These are phyloP conservation scores for Platerodrilus igneus DNA, from an alignment of 2,888 invertebrate genomes.

Conservation along the genomic window DNA sequence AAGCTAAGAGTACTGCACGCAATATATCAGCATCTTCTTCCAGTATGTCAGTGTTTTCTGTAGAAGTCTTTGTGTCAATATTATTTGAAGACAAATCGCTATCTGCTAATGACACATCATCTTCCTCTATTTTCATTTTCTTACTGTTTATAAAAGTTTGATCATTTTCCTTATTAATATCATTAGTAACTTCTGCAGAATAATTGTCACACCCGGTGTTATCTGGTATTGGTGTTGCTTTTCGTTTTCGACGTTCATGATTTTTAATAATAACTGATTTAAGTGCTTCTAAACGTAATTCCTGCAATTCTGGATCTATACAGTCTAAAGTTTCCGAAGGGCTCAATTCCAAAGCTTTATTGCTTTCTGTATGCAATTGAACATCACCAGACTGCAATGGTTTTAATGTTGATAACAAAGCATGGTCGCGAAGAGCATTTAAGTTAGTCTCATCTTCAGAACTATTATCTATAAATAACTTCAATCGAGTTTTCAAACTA, in stretches of 20 bases:
- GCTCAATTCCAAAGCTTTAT: constrained; percentile 34
- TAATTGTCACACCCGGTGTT: constrained; percentile 14
- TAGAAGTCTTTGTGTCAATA: neutral
- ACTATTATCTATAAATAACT: constrained; percentile 33
- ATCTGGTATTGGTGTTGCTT: constrained; percentile 34
- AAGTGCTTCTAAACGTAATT: constrained; percentile 61
- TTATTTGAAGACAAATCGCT: neutral
- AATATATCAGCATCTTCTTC: constrained; percentile 61
- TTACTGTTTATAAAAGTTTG: constrained; percentile 14
- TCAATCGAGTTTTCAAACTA: constrained; percentile 39
- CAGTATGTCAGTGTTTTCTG: constrained; percentile 35
- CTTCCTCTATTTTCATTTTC: constrained; percentile 4
- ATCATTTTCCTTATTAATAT: constrained; percentile 25
- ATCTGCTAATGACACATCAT: neutral
- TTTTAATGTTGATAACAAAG: constrained; percentile 16
- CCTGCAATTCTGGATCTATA: constrained; percentile 55
- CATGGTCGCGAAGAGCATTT: constrained; percentile 15
- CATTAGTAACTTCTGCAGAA: constrained; percentile 32
- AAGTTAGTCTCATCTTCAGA: constrained; percentile 20
- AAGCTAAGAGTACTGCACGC: constrained; percentile 56
- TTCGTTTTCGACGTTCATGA: constrained; percentile 55
- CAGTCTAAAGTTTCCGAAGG: too few species aligned
- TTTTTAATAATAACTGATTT: constrained; percentile 65
- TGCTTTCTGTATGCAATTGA: neutral
- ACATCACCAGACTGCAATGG: neutral